phyloP scores from a whole-genome alignment of 2,113 vertebrate species.

The Piprites chloris region DNA sequence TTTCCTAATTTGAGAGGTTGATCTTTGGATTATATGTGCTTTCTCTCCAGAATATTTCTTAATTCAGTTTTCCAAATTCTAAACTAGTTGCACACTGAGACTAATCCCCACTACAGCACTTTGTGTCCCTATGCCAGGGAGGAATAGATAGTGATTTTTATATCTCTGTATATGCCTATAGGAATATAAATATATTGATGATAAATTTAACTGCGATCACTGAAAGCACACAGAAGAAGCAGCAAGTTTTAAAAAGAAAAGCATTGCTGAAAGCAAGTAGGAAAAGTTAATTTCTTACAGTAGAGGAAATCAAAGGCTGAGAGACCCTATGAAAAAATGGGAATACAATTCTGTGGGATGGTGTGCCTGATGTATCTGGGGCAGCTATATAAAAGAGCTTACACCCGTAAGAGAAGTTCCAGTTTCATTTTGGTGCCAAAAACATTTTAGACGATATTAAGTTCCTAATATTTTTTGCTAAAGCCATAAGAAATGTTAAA shows the following conservation, averaged over 20 bases:
- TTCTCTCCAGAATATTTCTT: background rate
- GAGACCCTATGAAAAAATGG: background rate
- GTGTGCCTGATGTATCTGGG: background rate
- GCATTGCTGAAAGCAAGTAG: background rate
- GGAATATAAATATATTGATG: background rate
- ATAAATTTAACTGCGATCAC: background rate
- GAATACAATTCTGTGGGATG: background rate
- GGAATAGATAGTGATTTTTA: background rate
- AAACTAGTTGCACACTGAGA: background rate
- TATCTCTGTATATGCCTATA: background rate
- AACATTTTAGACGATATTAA: background rate
- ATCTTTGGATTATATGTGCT: accelerated
- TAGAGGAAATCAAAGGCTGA: background rate
- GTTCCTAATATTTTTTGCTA: background rate
- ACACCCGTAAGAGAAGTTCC: background rate
- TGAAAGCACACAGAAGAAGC: background rate
- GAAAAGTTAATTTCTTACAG: background rate
- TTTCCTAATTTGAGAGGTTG: background rate
- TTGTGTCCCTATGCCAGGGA: background rate
- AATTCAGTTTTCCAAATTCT: background rate
- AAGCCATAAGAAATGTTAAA: background rate
- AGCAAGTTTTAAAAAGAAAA: background rate
- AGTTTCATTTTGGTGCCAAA: background rate
- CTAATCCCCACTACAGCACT: background rate
- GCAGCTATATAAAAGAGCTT: background rate